Base-by-base conservation (phyloP, 2,888 invertebrate genomes). In the Tuberolachnus salignus region DNA sequence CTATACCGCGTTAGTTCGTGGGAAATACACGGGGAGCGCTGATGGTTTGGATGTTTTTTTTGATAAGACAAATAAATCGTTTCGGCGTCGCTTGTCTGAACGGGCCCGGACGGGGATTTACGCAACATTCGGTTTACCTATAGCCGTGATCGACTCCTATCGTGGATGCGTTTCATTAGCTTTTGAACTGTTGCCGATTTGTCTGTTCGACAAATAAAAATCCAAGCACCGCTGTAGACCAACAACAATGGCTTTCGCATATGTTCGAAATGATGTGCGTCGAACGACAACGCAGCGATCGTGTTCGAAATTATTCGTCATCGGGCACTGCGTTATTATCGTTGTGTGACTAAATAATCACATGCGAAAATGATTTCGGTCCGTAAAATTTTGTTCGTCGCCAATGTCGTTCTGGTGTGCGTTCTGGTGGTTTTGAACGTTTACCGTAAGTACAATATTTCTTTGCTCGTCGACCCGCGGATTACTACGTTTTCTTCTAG, bases 401-500 rank as follows among this genome's bases (percentile, higher is more conserved):
- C 69, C 0, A 66, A 67, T 11, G 19, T 42, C 2, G 4, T 78
- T 42, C 8, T 78, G 19, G 8, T 59, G 11, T 63, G 51, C 10
- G 1, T 21, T 13, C n/a, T 69, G 57, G 51, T 13, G 1, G 9
- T 67, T 44, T 21, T 78, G 1, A 78, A 69, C 16, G 23, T 69
- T 21, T 78, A 69, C 26, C 16, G 78, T 78, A 59, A 78, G 75
- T 59, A n/a, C n/a, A n/a, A n/a, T n/a, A n/a, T n/a, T n/a, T n/a
- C n/a, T n/a, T n/a, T n/a, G n/a, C n/a, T 34, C 34, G 34, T 4
- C 34, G 34, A 6, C 3, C 34, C 34, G 6, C 34, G 34, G n/a
- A n/a, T n/a, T n/a, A n/a, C n/a, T 34, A 34, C 3, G 34, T 34
- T 6, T 4, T 34, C 3, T 34, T 34, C 6, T 34, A 34, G 34